Evolutionary conservation across 1,140 invertebrate species (phyloP).

Genomic region (Stenopsyche tienmushanensis): DNA sequence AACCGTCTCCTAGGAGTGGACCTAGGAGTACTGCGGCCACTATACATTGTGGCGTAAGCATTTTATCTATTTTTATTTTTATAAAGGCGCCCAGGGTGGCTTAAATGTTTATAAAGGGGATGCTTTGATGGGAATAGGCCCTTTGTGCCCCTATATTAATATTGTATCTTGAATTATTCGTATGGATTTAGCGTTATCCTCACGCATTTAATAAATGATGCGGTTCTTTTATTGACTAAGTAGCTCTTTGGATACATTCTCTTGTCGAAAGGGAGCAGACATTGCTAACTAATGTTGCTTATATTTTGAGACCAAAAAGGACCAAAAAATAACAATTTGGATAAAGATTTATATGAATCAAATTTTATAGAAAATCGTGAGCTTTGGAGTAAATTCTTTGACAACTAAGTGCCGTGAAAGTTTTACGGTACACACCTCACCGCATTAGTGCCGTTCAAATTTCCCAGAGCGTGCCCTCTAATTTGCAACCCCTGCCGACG

Average conservation of each 20-base stretch:
- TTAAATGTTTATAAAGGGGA: slow-evolving; percentile 40
- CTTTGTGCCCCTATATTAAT: slow-evolving; percentile 39
- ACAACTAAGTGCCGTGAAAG: neutral
- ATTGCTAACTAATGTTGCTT: no score
- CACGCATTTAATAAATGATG: slow-evolving; percentile 12
- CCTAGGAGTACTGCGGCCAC: neutral
- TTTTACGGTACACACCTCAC: neutral
- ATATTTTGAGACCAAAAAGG: no score
- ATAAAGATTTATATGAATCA: neutral
- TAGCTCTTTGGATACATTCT: no score
- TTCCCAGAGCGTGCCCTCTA: no score
- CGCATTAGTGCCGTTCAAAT: neutral
- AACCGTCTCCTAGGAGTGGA: slow-evolving; percentile 17
- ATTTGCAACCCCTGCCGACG: slow-evolving; percentile 3
- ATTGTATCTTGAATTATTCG: slow-evolving; percentile 40
- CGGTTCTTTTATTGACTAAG: slow-evolving; percentile 5
- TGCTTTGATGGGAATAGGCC: slow-evolving; percentile 21
- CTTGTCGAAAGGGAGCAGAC: no score
- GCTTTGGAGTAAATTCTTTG: neutral
- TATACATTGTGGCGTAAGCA: slow-evolving; percentile 26
- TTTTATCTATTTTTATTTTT: slow-evolving; percentile 42
- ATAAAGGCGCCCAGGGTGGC: slow-evolving; percentile 34
- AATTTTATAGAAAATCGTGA: neutral
- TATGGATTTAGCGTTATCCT: slow-evolving; percentile 37
- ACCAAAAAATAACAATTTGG: neutral